Percentiles rank a stretch among this genome's conserved stretches.
phyloP scores from a whole-genome alignment of 2,113 vertebrate species.

The Seriola dumerili region DNA sequence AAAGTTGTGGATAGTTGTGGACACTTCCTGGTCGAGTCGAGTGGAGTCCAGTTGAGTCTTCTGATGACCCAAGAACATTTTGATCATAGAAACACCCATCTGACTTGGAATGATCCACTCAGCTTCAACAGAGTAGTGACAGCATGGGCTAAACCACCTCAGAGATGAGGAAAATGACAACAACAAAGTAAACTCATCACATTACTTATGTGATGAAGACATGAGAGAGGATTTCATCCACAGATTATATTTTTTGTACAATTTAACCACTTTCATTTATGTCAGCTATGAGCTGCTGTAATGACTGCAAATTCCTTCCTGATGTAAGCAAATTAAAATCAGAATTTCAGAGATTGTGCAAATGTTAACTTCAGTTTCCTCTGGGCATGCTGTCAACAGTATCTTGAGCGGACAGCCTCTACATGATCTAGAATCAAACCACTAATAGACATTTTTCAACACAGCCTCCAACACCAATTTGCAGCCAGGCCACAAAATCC shows the following conservation, averaged over 20 bases:
- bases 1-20: too few relatives aligned
- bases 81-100: neutral
- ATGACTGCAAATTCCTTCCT: neutral
- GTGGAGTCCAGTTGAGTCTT: too few relatives aligned
- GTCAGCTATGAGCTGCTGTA: neutral
- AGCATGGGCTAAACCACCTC: neutral
- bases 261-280: neutral
- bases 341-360: too few relatives aligned
- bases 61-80: too few relatives aligned
- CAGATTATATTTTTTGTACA: neutral
- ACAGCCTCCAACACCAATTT: neutral
- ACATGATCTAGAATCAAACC: neutral
- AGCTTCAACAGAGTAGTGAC: neutral
- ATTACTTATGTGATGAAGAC: neutral
- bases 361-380: neutral
- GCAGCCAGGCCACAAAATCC: neutral
- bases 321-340: neutral
- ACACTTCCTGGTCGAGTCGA: too few relatives aligned
- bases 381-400: neutral
- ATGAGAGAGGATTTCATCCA: slow-evolving; percentile 25
- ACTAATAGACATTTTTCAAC: neutral
- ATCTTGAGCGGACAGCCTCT: neutral
- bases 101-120: neutral
- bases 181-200: neutral
- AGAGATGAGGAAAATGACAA: slow-evolving; percentile 5